Conservation (phyloP, 1,140 invertebrate genomes). For the Chironomus tepperi region DNA sequence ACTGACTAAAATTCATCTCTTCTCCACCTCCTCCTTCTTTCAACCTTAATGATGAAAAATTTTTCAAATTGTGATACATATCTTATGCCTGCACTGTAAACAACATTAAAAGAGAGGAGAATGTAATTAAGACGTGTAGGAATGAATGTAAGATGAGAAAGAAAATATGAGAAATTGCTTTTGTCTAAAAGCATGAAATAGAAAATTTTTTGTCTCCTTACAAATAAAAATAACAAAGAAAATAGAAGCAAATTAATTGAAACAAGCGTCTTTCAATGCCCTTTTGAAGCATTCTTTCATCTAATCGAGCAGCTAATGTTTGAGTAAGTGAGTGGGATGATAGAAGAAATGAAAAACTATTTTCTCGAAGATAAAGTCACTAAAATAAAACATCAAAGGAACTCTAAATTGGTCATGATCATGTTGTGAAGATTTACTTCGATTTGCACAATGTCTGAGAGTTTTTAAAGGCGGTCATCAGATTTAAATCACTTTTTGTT, state of each 20-base stretch:
- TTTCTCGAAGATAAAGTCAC: neutral
- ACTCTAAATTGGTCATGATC: neutral
- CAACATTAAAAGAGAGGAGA: neutral
- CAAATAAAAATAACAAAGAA: neutral
- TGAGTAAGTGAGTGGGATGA: neutral
- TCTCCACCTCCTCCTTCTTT: too few species aligned
- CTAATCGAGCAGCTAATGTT: neutral
- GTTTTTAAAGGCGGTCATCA: neutral
- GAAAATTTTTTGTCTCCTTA: neutral
- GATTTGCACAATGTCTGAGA: neutral
- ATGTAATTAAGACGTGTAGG: conserved; percentile 7
- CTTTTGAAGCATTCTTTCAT: neutral
- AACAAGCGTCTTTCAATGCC: neutral
- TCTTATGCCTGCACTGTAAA: neutral
- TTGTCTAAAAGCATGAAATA: neutral
- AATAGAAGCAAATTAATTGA: neutral
- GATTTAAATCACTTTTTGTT: too few species aligned
- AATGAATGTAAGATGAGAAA: neutral
- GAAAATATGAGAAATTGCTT: neutral
- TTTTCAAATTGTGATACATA: neutral
- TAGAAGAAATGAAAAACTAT: neutral
- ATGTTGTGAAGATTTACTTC: neutral
- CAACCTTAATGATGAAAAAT: neutral
- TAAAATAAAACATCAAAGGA: neutral
- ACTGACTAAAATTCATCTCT: too few species aligned